Evolutionary conservation across 2,797 vertebrate genomes (phyloP), one percentile per base, ranked within the genome.

Genomic region (Loris lydekkerianus): DNA sequence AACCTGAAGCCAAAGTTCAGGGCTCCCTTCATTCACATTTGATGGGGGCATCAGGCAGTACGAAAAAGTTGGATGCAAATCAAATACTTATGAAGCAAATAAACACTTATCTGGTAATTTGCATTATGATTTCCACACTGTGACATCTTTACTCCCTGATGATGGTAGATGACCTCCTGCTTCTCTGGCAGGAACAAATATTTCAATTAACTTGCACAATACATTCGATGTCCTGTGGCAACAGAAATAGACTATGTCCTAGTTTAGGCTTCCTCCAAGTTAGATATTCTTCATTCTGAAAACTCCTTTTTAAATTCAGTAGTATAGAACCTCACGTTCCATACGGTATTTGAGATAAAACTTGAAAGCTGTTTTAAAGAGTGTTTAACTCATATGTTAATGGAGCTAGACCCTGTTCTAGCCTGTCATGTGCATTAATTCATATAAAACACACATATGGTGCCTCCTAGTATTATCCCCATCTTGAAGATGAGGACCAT

Each of bases 81-180:
- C 78, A 93, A 97, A 73, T 80, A 92, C 87, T 95, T 97, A 92
- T 76, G 95, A 95, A 95, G 86, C 83, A 94, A 95, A 88, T 82
- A 93, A 93, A 83, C 4, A 8, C 76, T 88, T 88, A 75, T 27
- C 73, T 70, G 46, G 63, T 86, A 72, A 93, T 89, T 91, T 91
- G 58, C 60, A 89, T 73, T 81, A 89, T 78, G 53, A 94, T 84
- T 92, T 94, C 83, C 75, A 88, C 91, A 97, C 92, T 93, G 95
- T 96, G 91, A 89, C 76, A 93, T 77, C 84, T 94, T 70, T 86
- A 76, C 20, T 84, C 60, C 76, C 67, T 15, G 23, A 56, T 60
- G 70, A 76, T 43, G 78, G 63, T 10, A 23, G 69, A 53, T 40
- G 93, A 84, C 27, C 65, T 95, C 72, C 46, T 82, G 43, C 29